Evolutionary conservation across 2,888 invertebrate species (phyloP), one percentile per base, ranked within the genome.

Genomic region (Eumerus sabulonum): DNA sequence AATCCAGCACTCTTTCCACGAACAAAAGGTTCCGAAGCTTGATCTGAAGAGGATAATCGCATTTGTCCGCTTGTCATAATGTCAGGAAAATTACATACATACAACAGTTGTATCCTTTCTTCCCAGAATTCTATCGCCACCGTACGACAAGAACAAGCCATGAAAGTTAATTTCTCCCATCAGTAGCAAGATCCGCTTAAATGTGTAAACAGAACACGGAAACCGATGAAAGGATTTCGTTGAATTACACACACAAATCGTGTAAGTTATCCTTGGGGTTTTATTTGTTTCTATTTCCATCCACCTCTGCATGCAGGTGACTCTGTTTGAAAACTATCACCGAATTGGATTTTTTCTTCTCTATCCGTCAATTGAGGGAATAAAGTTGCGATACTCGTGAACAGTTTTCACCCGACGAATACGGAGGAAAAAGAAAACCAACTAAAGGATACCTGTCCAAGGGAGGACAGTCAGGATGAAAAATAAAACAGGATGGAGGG

Each of bases 391-490:
- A 2, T 7, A 27, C 27, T 27, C 27, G 27, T 27, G 27, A 27
- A 27, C 47, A 17, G 47, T 3, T 17, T 16, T 17, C 47, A 47
- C 9, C 7, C 27, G 27, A 27, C 7, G 27, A 27, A 27, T 27
- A 27, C 7, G 27, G 7, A 27, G 27, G 7, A 27, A 27, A 27
- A 27, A 27, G 7, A 27, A 27, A 27, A 2, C 3, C 27, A 17
- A 48, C 48, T 11, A 51, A 51, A 35, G 51, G 35, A 51, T 51
- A 51, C 35, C 51, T 51, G 35, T 51, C 14, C 35, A 5, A 35
- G 27, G n/a, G 27, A 27, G 27, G 2, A 7, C 27, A 27, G 27
- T 27, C 27, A 27, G 27, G 27, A 27, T 27, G 27, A 27, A 27
- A 27, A 27, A 27, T 27, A 27, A 27, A 27, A 27, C 35, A 9